phyloP scores from a whole-genome alignment of 2,113 vertebrate genomes.

The Malaclemys terrapin region DNA sequence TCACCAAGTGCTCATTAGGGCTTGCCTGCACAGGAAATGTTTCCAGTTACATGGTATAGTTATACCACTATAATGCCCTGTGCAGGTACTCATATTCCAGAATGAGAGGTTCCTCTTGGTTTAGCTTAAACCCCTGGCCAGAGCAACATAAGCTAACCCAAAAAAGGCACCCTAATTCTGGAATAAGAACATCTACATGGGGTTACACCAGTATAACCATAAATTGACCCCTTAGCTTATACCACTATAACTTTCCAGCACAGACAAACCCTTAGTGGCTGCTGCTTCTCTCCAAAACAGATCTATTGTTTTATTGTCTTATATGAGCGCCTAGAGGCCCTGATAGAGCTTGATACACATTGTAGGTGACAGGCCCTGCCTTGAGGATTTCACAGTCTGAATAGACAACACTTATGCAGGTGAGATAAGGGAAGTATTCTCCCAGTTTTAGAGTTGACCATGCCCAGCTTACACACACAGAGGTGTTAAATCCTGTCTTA shows the following conservation, averaged over 20 bases:
- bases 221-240: not conserved
- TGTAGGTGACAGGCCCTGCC: not conserved
- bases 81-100: too few relatives aligned
- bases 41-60: too few relatives aligned
- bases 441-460: too few relatives aligned
- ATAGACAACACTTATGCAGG: too few relatives aligned
- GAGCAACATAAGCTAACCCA: too few relatives aligned
- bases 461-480: too few relatives aligned
- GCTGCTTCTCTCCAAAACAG: not conserved
- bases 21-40: not conserved
- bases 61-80: too few relatives aligned
- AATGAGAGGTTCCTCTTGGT: not conserved
- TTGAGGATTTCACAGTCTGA: not conserved
- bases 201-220: accelerated
- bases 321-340: too few relatives aligned
- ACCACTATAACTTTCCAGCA: accelerated
- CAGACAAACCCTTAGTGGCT: not conserved
- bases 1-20: not conserved
- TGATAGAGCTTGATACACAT: accelerated
- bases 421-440: too few relatives aligned
- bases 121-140: not conserved
- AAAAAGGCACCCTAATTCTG: too few relatives aligned
- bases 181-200: not conserved
- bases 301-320: not conserved
- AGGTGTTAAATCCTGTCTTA: too few relatives aligned